Percentiles rank a stretch among this genome's conserved stretches.
Conservation (phyloP, 2,888 invertebrate genomes). For the Diogma glabrata region DNA sequence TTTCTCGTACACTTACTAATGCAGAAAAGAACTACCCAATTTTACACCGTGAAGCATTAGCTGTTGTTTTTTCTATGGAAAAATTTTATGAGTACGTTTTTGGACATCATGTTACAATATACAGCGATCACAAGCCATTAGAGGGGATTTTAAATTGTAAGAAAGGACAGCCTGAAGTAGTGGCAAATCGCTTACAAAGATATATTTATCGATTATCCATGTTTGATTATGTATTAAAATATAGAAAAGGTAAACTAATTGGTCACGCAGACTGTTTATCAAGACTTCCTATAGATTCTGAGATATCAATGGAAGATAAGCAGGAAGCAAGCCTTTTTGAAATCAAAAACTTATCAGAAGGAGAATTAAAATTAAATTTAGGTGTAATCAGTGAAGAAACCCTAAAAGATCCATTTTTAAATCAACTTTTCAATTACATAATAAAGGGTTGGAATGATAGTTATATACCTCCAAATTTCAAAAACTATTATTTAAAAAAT, state of each 20-base stretch:
- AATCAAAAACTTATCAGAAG: too few relatives aligned
- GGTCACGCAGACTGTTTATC: slow-evolving; percentile 17
- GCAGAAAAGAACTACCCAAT: not conserved
- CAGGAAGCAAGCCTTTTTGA: not conserved
- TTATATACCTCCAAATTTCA: not conserved
- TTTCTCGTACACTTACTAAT: not conserved
- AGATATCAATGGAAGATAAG: not conserved
- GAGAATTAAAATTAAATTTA: too few relatives aligned
- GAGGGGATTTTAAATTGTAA: not conserved
- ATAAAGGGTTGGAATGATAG: not conserved
- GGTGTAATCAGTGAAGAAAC: too few relatives aligned
- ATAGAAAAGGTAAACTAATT: slow-evolving; percentile 24
- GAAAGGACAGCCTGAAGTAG: not conserved
- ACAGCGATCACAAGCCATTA: not conserved
- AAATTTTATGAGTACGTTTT: not conserved
- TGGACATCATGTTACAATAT: not conserved
- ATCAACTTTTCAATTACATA: too few relatives aligned
- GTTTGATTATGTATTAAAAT: slow-evolving; percentile 22
- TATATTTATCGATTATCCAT: slow-evolving; percentile 22
- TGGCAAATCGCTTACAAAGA: slow-evolving; percentile 14
- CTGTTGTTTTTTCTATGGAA: not conserved
- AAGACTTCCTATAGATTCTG: slow-evolving; percentile 16
- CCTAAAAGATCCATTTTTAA: too few relatives aligned
- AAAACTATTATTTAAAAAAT: not conserved
- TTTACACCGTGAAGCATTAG: not conserved